Evolutionary conservation across 2,113 vertebrate species (phyloP).

Genomic region (Sialia sialis): DNA sequence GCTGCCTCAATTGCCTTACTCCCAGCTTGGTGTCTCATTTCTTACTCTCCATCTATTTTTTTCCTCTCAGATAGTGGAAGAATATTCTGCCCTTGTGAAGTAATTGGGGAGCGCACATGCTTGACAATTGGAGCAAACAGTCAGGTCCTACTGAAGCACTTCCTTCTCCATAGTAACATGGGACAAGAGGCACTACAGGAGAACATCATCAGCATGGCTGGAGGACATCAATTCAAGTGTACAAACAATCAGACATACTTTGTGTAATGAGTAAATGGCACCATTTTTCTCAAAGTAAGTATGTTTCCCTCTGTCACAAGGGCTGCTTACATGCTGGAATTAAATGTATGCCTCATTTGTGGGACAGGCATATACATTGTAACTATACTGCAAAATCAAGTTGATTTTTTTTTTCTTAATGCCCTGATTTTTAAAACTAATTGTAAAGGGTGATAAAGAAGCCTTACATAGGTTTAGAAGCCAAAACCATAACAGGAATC

Average conservation of each 20-base stretch:
- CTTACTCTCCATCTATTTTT: neutral
- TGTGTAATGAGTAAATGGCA: neutral
- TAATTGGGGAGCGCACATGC: neutral
- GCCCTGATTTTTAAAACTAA: neutral
- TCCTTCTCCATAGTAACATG: conserved; percentile 10
- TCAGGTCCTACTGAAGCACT: neutral
- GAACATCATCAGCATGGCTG: neutral
- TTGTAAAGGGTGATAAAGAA: neutral
- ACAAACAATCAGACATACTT: accelerated
- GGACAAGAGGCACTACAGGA: neutral
- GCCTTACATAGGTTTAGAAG: neutral
- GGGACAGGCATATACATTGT: neutral
- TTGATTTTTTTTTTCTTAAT: neutral
- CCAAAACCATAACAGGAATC: neutral
- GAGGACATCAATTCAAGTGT: neutral
- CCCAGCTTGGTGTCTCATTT: neutral
- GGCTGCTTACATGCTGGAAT: neutral
- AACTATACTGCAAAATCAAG: neutral
- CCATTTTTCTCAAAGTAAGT: neutral
- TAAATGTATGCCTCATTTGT: neutral
- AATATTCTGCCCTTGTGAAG: neutral
- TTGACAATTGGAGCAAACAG: neutral
- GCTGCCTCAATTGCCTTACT: neutral
- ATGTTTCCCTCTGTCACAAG: neutral
- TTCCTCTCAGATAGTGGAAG: neutral